phyloP scores from a whole-genome alignment of 1,140 invertebrate species.

The Euglossa dilemma region DNA sequence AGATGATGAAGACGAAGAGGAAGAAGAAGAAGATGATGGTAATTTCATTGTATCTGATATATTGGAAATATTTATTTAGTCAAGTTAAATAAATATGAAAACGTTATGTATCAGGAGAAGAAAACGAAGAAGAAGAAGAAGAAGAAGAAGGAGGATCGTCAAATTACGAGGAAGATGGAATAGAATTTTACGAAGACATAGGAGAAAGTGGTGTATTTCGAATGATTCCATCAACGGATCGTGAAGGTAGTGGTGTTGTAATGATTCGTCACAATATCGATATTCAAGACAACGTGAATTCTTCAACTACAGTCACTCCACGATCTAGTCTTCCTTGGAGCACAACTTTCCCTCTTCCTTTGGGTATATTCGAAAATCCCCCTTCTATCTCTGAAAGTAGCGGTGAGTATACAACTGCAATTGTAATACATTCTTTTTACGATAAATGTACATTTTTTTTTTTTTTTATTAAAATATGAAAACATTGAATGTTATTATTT shows the following conservation, averaged over 20 bases:
- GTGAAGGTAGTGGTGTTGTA: slow-evolving; percentile 84
- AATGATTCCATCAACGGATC: slow-evolving; percentile 82
- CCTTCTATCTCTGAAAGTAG: slow-evolving; percentile 76
- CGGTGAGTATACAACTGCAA: slow-evolving; percentile 59
- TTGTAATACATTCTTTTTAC: neutral
- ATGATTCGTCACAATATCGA: slow-evolving; percentile 85
- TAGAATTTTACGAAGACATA: slow-evolving; percentile 82
- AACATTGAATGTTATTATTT: slow-evolving; percentile 59
- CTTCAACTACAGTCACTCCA: slow-evolving; percentile 75
- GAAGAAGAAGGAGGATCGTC: slow-evolving; percentile 86
- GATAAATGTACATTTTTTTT: neutral
- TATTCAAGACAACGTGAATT: slow-evolving; percentile 75
- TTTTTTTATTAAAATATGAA: neutral
- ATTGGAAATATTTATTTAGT: slow-evolving; percentile 1
- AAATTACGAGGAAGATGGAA: slow-evolving; percentile 83
- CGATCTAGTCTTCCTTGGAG: slow-evolving; percentile 83
- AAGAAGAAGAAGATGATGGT: slow-evolving; percentile 84
- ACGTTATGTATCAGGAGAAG: slow-evolving; percentile 70
- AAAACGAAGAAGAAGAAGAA: slow-evolving; percentile 85
- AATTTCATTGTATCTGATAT: slow-evolving; percentile 28
- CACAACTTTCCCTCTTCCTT: slow-evolving; percentile 83
- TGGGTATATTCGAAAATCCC: slow-evolving; percentile 84
- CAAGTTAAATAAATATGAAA: neutral
- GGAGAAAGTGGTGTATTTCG: slow-evolving; percentile 81
- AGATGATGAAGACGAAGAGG: slow-evolving; percentile 84